A percentile compares a stretch with the other conserved stretches of the same genome.
phyloP scores from a whole-genome alignment of 2,888 invertebrate species.

The Lasius fuliginosus region DNA sequence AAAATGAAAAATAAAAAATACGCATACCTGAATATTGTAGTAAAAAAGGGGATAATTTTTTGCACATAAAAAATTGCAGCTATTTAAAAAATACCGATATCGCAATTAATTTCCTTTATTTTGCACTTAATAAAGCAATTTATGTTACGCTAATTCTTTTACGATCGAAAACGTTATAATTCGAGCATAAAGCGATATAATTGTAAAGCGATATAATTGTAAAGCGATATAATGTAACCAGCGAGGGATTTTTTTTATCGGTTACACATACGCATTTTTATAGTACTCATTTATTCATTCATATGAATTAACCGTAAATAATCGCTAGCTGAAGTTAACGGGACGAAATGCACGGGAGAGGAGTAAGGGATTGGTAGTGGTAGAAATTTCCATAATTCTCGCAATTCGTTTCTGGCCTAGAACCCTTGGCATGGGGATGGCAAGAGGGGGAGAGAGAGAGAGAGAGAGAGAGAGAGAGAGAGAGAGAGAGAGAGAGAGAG shows the following conservation, averaged over 20 bases:
- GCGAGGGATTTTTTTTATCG: constrained; percentile 12
- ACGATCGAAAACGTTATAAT: neutral
- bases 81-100: neutral
- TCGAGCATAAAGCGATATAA: constrained; percentile 18
- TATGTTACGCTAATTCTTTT: neutral
- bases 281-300: constrained; percentile 3
- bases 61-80: neutral
- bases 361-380: neutral
- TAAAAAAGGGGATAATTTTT: neutral
- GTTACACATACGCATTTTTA: constrained; percentile 22
- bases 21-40: neutral
- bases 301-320: constrained; percentile 41
- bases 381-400: constrained; percentile 80
- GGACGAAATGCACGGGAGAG: neutral
- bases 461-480: constrained; percentile 17
- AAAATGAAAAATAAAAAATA: neutral
- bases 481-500: neutral
- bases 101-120: neutral
- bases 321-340: constrained; percentile 29
- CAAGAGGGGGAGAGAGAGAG: neutral
- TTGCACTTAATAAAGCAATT: neutral
- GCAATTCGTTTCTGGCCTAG: constrained; percentile 75
- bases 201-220: constrained; percentile 21
- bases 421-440: constrained; percentile 59
- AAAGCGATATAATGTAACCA: neutral